These are phyloP conservation scores for Charanyca ferruginea DNA, from an alignment of 2,888 invertebrate species.

Conservation along the genomic window DNA sequence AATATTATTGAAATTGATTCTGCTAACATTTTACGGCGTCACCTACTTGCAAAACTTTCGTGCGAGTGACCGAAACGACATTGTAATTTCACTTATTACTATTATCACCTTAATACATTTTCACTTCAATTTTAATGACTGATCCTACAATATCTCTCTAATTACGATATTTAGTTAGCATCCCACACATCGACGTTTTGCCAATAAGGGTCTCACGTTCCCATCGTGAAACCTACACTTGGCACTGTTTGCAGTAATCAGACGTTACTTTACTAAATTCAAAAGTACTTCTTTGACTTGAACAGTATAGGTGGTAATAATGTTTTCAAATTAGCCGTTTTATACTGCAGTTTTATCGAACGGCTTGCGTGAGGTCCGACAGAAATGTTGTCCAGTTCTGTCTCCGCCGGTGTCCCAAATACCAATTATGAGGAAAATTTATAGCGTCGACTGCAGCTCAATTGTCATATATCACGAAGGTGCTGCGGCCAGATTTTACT, in stretches of 20 bases:
- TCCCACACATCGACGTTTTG: constrained; percentile 58
- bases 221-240: constrained; percentile 67
- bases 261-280: constrained; percentile 46
- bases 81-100: constrained; percentile 66
- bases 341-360: constrained; percentile 62
- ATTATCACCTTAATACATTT: constrained; percentile 57
- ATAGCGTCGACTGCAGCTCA: constrained; percentile 63
- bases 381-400: constrained; percentile 61
- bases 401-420: constrained; percentile 70
- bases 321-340: constrained; percentile 54
- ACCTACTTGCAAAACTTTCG: constrained; percentile 51
- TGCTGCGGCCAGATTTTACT: constrained; percentile 59
- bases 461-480: constrained; percentile 68
- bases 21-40: constrained; percentile 37
- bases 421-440: constrained; percentile 72
- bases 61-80: constrained; percentile 50
- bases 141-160: constrained; percentile 58
- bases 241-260: constrained; percentile 69
- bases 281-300: constrained; percentile 29
- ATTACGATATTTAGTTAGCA: constrained; percentile 62
- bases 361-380: constrained; percentile 61
- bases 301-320: constrained; percentile 15
- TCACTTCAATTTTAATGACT: constrained; percentile 60
- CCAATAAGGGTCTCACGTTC: constrained; percentile 69
- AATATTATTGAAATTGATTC: constrained; percentile 51